Percentiles rank a stretch among this genome's conserved stretches.
phyloP scores from a whole-genome alignment of 2,797 vertebrate genomes.

The Ibycter americanus region DNA sequence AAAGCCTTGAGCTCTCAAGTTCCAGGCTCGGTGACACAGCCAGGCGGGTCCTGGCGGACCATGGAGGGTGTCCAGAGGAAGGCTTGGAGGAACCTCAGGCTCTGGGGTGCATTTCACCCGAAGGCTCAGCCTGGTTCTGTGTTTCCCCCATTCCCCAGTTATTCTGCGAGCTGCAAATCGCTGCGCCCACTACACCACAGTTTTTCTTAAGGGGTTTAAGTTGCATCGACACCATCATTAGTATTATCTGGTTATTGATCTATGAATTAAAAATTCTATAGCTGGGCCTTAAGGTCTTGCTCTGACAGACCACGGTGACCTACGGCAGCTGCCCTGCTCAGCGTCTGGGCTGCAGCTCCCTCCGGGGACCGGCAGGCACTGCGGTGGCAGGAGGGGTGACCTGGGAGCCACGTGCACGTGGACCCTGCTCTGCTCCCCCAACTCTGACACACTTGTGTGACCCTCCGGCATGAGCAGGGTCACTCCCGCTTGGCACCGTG shows the following conservation, averaged over 20 bases:
- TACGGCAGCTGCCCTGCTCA: not conserved
- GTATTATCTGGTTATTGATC: not conserved
- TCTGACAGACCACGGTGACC: not conserved
- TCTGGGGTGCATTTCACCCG: accelerated
- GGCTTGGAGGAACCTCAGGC: not conserved
- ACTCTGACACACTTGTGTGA: accelerated
- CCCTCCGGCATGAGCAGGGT: not conserved
- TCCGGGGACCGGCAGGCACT: not conserved
- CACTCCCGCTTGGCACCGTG: not conserved
- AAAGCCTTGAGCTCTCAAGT: not conserved
- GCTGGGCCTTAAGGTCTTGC: not conserved
- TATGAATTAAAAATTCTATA: not conserved
- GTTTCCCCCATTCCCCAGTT: not conserved
- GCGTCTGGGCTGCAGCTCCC: not conserved
- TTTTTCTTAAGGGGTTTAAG: not conserved
- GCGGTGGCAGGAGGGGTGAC: not conserved
- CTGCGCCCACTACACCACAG: not conserved
- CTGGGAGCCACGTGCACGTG: accelerated
- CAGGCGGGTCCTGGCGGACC: not conserved
- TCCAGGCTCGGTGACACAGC: not conserved
- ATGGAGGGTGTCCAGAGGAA: accelerated
- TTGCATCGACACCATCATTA: not conserved
- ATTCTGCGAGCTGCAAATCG: accelerated
- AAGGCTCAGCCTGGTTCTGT: not conserved
- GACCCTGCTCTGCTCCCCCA: not conserved